phyloP scores from a whole-genome alignment of 2,113 vertebrate genomes.

The Misgurnus anguillicaudatus region DNA sequence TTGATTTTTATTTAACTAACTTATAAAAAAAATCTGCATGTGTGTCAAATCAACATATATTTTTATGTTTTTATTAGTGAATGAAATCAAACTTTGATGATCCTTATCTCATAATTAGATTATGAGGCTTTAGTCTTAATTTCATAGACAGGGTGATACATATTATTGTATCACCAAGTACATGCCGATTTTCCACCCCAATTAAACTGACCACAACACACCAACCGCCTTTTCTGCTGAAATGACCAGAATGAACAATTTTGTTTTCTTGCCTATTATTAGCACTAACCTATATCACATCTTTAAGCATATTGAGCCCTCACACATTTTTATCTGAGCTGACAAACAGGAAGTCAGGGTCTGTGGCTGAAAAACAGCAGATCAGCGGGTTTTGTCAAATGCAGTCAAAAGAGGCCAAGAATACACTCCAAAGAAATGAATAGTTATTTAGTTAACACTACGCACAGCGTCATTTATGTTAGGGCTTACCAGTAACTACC shows the following conservation, averaged over 20 bases:
- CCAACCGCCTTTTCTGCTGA: conserved; percentile 1
- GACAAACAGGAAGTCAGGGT: conserved; percentile 70
- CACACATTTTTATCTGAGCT: conserved; percentile 61
- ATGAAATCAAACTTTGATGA: too few species aligned
- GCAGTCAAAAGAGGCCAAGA: conserved; percentile 3
- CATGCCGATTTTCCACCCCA: too few species aligned
- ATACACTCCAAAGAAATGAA: conserved; percentile 20
- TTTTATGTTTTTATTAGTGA: too few species aligned
- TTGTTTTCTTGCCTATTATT: background rate
- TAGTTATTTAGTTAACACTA: conserved; percentile 22
- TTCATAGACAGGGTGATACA: too few species aligned
- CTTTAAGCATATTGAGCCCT: conserved; percentile 24
- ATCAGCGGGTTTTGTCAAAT: background rate
- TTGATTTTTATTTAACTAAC: too few species aligned
- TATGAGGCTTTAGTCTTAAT: too few species aligned
- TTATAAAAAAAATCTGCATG: too few species aligned
- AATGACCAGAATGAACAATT: conserved; percentile 15
- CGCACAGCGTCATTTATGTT: background rate
- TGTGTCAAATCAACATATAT: too few species aligned
- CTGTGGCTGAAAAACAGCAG: conserved; percentile 51
- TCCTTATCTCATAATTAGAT: too few species aligned
- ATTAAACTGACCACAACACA: background rate
- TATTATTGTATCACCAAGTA: too few species aligned
- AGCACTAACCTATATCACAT: background rate
- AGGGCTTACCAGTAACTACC: conserved; percentile 4